These are phyloP conservation scores for Neolamprologus cancellatus DNA, from an alignment of 2,113 vertebrate genomes.

Conservation along the genomic window DNA sequence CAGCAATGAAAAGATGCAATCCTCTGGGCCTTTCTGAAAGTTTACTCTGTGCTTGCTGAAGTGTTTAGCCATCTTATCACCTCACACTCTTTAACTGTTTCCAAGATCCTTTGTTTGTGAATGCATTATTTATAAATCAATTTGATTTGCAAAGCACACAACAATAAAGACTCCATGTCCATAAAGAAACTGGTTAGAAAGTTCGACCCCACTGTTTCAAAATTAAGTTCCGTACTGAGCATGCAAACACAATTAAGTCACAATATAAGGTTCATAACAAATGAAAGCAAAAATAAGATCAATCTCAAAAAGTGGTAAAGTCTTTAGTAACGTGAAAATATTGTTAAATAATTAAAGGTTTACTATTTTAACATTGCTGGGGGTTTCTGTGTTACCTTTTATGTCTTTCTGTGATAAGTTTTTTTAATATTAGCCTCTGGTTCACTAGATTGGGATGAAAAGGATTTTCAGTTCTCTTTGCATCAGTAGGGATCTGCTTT, in stretches of 20 bases:
- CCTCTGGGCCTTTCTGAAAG: neutral
- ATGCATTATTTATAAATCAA: neutral
- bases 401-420: neutral
- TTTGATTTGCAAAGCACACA: neutral
- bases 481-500: neutral
- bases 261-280: neutral
- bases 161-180: neutral
- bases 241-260: neutral
- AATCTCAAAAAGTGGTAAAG: neutral
- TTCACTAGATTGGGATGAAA: constrained; percentile 2
- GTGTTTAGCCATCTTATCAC: neutral
- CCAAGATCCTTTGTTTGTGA: neutral
- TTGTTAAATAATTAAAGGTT: neutral
- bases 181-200: neutral
- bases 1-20: neutral
- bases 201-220: neutral
- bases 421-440: neutral
- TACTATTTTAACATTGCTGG: neutral
- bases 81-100: neutral
- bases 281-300: neutral
- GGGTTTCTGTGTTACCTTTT: neutral
- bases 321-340: neutral
- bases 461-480: neutral
- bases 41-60: neutral
- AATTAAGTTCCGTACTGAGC: neutral